phyloP scores from a whole-genome alignment of 2,888 invertebrate species.

The Uloborus plumipes region DNA sequence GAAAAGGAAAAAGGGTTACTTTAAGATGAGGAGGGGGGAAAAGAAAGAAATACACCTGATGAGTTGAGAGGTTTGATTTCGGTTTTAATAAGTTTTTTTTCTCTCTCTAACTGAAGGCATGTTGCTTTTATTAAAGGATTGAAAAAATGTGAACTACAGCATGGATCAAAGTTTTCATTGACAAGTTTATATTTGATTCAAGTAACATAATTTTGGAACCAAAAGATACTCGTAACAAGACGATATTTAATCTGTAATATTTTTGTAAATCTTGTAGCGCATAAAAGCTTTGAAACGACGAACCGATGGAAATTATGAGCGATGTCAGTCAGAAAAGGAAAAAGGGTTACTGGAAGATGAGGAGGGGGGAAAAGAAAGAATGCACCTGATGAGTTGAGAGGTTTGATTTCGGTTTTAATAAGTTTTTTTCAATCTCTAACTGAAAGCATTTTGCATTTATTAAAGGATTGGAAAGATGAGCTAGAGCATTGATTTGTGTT shows the following conservation, averaged over 20 bases:
- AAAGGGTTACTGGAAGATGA: background rate
- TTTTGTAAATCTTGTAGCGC: constrained; percentile 24
- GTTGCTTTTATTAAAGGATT: too few species aligned
- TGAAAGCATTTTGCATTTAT: too few species aligned
- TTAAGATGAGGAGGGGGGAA: too few species aligned
- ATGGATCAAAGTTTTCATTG: too few species aligned
- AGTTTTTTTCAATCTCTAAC: background rate
- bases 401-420: constrained; percentile 8
- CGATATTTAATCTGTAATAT: too few species aligned
- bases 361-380: background rate
- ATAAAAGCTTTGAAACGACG: constrained; percentile 40
- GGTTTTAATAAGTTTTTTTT: constrained; percentile 4
- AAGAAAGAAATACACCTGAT: constrained; percentile 30
- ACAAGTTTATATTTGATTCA: too few species aligned
- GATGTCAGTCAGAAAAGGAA: constrained; percentile 60
- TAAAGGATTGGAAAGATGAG: too few species aligned
- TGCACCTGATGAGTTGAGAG: constrained; percentile 26
- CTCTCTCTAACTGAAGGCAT: background rate
- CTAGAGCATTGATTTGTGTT: too few species aligned
- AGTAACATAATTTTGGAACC: too few species aligned
- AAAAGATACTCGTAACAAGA: too few species aligned
- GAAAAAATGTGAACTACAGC: too few species aligned
- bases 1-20: constrained; percentile 40
- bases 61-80: constrained; percentile 30
- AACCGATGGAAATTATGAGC: constrained; percentile 45